Conservation (phyloP, 2,888 invertebrate genomes). For the Ornithoptera priamus region DNA sequence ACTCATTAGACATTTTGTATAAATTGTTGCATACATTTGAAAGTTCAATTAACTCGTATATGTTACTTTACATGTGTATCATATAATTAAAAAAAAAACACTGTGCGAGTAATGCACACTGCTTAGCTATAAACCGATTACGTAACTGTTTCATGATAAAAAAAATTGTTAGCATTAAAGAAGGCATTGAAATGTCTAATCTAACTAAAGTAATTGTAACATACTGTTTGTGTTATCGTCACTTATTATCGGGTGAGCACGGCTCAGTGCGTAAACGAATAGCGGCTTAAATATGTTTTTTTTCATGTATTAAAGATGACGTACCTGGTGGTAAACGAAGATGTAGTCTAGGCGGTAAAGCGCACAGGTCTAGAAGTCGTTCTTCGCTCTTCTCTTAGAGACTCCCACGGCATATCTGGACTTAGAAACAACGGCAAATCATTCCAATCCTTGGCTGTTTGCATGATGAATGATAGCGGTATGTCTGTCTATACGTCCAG, state of each 20-base stretch:
- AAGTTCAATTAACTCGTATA: neutral
- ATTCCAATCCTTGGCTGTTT: too few species aligned
- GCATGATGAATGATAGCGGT: too few species aligned
- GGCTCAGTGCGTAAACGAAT: neutral
- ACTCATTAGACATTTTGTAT: too few species aligned
- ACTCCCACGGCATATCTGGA: too few species aligned
- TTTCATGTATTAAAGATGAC: neutral
- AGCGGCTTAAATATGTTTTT: neutral
- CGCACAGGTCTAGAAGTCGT: too few species aligned
- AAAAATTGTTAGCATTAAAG: neutral
- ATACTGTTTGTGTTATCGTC: neutral
- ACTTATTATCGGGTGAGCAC: neutral
- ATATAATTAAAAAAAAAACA: neutral
- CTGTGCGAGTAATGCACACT: neutral
- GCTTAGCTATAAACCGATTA: neutral
- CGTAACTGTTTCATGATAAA: neutral
- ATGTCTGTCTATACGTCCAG: too few species aligned
- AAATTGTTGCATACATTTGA: too few species aligned
- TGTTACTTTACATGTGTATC: neutral
- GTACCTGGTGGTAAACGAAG: neutral
- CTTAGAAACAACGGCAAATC: too few species aligned
- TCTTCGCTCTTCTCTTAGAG: too few species aligned
- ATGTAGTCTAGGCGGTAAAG: too few species aligned
- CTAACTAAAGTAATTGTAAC: neutral
- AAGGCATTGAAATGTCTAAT: neutral